Percentiles rank a stretch among this genome's conserved stretches.
Conservation (phyloP, 2,888 invertebrate genomes). For the Tridacna gigas region DNA sequence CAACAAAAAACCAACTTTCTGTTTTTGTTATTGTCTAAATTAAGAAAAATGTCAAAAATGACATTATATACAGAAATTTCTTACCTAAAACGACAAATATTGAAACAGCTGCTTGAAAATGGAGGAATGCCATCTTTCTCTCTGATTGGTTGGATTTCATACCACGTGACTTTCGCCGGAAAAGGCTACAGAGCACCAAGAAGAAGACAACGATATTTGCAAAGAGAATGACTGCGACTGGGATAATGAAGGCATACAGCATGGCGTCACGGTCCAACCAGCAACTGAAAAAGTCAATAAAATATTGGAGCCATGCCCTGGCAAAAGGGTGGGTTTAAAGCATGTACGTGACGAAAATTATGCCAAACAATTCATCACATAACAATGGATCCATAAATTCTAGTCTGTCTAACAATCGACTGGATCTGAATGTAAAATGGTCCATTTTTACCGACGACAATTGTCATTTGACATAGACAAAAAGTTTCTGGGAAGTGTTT, state of each 20-base stretch:
- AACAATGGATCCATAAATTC: too few species aligned
- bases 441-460: too few species aligned
- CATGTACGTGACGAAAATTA: too few species aligned
- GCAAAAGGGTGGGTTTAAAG: too few species aligned
- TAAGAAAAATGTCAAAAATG: background rate
- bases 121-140: slow-evolving; percentile 73
- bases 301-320: too few species aligned
- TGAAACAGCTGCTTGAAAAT: slow-evolving; percentile 77
- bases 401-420: too few species aligned
- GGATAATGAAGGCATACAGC: slow-evolving; percentile 79
- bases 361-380: too few species aligned
- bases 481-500: too few species aligned
- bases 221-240: slow-evolving; percentile 75
- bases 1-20: background rate
- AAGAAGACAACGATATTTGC: slow-evolving; percentile 74
- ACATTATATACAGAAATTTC: slow-evolving; percentile 2
- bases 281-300: slow-evolving; percentile 71
- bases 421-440: too few species aligned
- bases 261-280: slow-evolving; percentile 78
- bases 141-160: slow-evolving; percentile 84
- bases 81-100: slow-evolving; percentile 73
- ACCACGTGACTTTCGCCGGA: slow-evolving; percentile 64
- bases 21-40: background rate
- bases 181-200: slow-evolving; percentile 75
- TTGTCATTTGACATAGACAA: too few species aligned